These are phyloP conservation scores for Lindbergichthys nudifrons DNA, from an alignment of 2,797 vertebrate genomes.

Conservation along the genomic window DNA sequence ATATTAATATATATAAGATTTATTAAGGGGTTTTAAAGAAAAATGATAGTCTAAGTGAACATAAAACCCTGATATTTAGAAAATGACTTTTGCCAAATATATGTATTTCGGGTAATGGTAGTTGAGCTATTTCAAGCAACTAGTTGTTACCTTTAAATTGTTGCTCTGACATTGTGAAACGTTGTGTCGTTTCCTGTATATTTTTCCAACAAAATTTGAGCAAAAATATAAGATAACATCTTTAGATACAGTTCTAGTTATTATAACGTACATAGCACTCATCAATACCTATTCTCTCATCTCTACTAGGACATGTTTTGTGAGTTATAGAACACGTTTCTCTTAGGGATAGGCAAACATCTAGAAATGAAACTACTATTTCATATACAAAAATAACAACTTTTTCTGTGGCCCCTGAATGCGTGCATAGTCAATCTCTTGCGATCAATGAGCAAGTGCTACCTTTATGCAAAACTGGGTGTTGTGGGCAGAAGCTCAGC, in stretches of 20 bases:
- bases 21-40: too few relatives aligned
- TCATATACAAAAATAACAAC: neutral
- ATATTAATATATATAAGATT: neutral
- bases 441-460: slow-evolving; percentile 17
- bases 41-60: neutral
- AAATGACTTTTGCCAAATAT: neutral
- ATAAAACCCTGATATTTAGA: neutral
- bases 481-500: slow-evolving; percentile 38
- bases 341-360: neutral
- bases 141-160: neutral
- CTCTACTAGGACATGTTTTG: neutral
- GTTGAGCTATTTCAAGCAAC: neutral
- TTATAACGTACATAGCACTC: neutral
- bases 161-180: neutral
- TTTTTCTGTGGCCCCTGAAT: neutral
- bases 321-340: neutral
- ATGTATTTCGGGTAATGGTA: neutral
- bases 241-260: neutral
- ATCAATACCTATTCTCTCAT: neutral
- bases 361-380: neutral
- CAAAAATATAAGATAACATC: neutral
- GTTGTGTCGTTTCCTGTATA: neutral
- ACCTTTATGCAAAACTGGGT: slow-evolving; percentile 22
- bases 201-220: neutral
- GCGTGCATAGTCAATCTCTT: slow-evolving; percentile 4